Evolutionary conservation across 2,797 vertebrate species (phyloP).

Genomic region (Cirrhinus mrigala): DNA sequence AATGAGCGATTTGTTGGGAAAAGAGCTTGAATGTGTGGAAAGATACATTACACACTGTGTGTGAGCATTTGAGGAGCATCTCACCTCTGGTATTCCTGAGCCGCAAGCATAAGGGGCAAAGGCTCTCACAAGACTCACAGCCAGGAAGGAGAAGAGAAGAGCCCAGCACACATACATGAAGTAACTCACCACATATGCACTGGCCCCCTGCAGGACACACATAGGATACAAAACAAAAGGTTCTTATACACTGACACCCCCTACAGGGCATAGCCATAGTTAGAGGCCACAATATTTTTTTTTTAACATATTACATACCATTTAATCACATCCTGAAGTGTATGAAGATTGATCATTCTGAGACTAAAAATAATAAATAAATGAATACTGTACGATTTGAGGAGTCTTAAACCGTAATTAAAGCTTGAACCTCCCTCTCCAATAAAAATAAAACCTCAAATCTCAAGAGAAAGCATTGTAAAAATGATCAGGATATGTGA

Average conservation of each 20-base stretch:
- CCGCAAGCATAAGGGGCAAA: slow-evolving; percentile 97
- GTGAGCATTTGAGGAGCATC: slow-evolving; percentile 41
- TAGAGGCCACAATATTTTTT: too few relatives aligned
- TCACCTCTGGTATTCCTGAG: slow-evolving; percentile 96
- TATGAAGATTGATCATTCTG: neutral
- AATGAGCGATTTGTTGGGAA: neutral
- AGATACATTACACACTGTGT: neutral
- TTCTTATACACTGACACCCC: slow-evolving; percentile 17
- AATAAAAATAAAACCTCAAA: neutral
- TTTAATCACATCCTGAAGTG: neutral
- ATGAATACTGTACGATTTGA: neutral
- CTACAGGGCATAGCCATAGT: slow-evolving; percentile 16
- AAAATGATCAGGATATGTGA: neutral
- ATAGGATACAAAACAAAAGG: slow-evolving; percentile 16
- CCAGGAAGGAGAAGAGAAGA: slow-evolving; percentile 90
- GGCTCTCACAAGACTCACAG: slow-evolving; percentile 88
- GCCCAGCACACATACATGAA: slow-evolving; percentile 93
- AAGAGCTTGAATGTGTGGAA: neutral
- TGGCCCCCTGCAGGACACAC: slow-evolving; percentile 81
- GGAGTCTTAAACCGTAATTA: neutral
- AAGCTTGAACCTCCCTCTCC: neutral
- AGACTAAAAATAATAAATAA: neutral
- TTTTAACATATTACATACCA: neutral
- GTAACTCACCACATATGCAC: slow-evolving; percentile 91
- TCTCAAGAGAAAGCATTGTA: neutral